These are phyloP conservation scores for Psilanteris sp. DNA, from an alignment of 1,140 invertebrate species.

Conservation along the genomic window DNA sequence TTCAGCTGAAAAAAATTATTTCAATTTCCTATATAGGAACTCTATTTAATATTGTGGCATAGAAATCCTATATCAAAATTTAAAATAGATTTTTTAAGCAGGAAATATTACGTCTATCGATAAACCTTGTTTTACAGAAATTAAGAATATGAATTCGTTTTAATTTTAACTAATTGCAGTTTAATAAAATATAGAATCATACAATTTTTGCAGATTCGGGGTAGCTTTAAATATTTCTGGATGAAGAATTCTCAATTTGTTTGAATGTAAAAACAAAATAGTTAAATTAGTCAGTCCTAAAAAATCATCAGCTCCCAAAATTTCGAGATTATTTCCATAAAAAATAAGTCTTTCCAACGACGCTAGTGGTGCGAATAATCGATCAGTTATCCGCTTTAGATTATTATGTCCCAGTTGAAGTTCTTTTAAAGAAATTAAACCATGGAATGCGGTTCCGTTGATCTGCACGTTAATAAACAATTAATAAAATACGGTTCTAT, in stretches of 20 bases:
- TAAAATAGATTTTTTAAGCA: too few relatives aligned
- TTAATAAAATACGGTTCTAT: too few relatives aligned
- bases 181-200: conserved; percentile 22
- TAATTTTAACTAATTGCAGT: too few relatives aligned
- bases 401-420: conserved; percentile 83
- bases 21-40: too few relatives aligned
- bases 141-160: too few relatives aligned
- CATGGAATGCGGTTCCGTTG: conserved; percentile 76
- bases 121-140: too few relatives aligned
- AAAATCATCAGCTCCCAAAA: conserved; percentile 79
- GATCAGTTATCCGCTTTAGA: conserved; percentile 78
- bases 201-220: conserved; percentile 73
- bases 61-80: too few relatives aligned
- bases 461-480: conserved; percentile 37
- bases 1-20: too few relatives aligned
- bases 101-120: too few relatives aligned
- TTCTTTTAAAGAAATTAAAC: conserved; percentile 80
- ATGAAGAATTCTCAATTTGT: conserved; percentile 80
- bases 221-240: conserved; percentile 78
- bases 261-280: conserved; percentile 83
- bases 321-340: conserved; percentile 82
- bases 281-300: conserved; percentile 81
- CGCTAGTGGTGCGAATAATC: conserved; percentile 77
- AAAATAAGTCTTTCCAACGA: conserved; percentile 82
- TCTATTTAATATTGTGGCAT: too few relatives aligned